Evolutionary conservation across 2,113 vertebrate genomes (phyloP), one percentile per base, ranked within the genome.

Genomic region (Drymodes brunneopygia): DNA sequence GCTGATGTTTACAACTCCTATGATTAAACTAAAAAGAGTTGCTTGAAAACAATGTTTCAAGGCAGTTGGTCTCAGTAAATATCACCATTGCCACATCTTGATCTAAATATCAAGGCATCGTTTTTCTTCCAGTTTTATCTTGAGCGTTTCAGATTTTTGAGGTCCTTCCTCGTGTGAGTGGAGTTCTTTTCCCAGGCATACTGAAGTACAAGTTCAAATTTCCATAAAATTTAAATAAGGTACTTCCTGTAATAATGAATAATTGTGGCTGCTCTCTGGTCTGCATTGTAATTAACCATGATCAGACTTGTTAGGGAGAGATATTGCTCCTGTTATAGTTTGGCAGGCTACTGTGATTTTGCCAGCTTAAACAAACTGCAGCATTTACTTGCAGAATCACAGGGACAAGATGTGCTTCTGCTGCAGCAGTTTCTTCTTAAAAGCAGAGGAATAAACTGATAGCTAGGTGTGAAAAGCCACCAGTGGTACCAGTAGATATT

Each of bases 191-290:
- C 94, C 90, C 98, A 97, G 96, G 97, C 97, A 96, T 97, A 96
- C 86, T 66, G 82, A 97, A 97, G 81, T 97, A 87, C 95, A 95
- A 97, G 92, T 97, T 96, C 97, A 97, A 98, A 98, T 98, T 99
- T 98, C 98, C 98, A 99, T 99, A 98, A 98, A 98, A 98, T 98
- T 99, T 98, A 98, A 99, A 98, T 98, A 97, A 98, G 97, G 97
- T 98, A 97, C 98, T 99, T 99, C 98, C 98, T 98, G 98, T 98
- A 99, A 99, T 99, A 99, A 98, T 98, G 97, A 98, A 98, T 98
- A 98, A 98, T 98, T 98, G 98, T 98, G 97, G 97, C 97, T 98
- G 98, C 97, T 98, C 97, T 97, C 97, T 98, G 97, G 97, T 98
- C 98, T 98, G 98, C 97, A 94, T 98, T 98, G 98, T 98, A 99